Evolutionary conservation across 2,888 invertebrate genomes (phyloP), one percentile per base, ranked within the genome.

Genomic region (Achlya flavicornis): DNA sequence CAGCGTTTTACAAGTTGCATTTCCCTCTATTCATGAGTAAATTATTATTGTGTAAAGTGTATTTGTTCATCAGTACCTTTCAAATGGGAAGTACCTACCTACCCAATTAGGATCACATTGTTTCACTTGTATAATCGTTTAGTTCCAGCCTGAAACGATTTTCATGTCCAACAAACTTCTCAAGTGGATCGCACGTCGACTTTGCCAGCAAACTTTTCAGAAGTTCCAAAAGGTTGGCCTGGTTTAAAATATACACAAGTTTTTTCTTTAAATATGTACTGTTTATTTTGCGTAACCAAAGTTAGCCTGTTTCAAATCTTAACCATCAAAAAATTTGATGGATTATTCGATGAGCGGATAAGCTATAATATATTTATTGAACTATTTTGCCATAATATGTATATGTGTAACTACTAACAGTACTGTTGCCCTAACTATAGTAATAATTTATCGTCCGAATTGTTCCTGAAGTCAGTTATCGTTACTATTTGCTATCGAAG

Each of bases 151-250:
- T 84, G 71, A 86, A 85, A 84, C 78, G 82, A 71, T 82, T 86
- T 81, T 76, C 86, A 65, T 85, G 85, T 84, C 70, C 57, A 75
- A 69, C 57, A 68, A 83, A 85, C 72, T 81, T 85, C 60, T 71
- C 65, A 73, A 81, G 77, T 72, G 65, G 73, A 72, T 76, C 70
- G 65, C 69, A 80, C 71, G 66, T 70, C 68, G 67, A 73, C 74
- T 74, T 75, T 43, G 59, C 66, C 69, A 67, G 64, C 65, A 38
- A 65, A 73, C 72, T 68, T 75, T 72, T 58, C 41, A 41, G 11
- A 70, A 75, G 69, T 76, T 74, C 67, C 62, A 68, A 72, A 76
- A 66, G 61, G 65, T 16, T 64, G 53, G 14, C 57, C 64, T 70
- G 67, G 74, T 66, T 67, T 57, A 65, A 67, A 69, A 64, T 69